Evolutionary conservation across 2,797 vertebrate genomes (phyloP), one percentile per base, ranked within the genome.

Genomic region (Aplochiton taeniatus): DNA sequence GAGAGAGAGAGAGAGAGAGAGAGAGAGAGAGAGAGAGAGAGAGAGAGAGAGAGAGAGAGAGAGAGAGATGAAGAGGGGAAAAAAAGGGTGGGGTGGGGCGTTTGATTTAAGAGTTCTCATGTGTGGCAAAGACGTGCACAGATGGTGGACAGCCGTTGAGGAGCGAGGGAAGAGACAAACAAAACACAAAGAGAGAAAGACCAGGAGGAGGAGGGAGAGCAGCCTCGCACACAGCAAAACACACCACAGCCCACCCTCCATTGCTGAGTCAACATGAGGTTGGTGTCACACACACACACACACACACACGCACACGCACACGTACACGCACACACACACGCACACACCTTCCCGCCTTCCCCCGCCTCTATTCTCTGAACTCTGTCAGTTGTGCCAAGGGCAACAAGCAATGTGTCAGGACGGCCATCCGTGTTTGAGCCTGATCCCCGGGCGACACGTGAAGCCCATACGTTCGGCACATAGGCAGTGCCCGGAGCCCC

Each of bases 121-220:
- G 65, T 77, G 78, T 68, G 71, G 49, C 65, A 75, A 54, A 78
- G 78, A 75, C 58, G 53, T 67, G 76, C 63, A 81, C 76, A 81
- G 65, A 79, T 79, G 72, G 69, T 58, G 66, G 56, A 65, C 76
- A 78, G 73, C 72, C 64, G 51, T 63, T 14, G 51, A 54, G 31
- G 63, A 43, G 52, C 63, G 14, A 67, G 44, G n/a, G 55, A 16
- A 47, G 16, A 18, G 17, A 10, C 43, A 14, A 65, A 58, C 50
- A 60, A 57, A 17, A 42, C 20, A 45, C 46, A 61, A 49, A 17
- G 68, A 16, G 58, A 58, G 58, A 48, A 61, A 60, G 61, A 59
- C 16, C 8, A 16, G 45, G 12, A 68, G 8, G 56, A 63, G 67
- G 64, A 54, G 9, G 41, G 7, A 53, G 19, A 56, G 41, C 43